Percentiles rank a stretch among this genome's conserved stretches.
Evolutionary conservation across 2,113 vertebrate species (phyloP).

Genomic region (Apodemus sylvaticus): DNA sequence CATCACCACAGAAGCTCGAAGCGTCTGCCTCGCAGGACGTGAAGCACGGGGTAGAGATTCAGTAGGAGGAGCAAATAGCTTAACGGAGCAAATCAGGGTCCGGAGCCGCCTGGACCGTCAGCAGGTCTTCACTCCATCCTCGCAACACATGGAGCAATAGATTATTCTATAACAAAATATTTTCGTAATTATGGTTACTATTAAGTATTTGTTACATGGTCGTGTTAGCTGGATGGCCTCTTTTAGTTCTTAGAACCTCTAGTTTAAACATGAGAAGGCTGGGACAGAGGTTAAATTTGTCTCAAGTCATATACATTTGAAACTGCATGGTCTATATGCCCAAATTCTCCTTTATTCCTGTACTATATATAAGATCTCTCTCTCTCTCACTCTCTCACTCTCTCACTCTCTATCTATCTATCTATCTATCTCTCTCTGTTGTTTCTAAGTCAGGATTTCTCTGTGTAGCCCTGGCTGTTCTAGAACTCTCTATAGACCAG

Average conservation of each 20-base stretch:
- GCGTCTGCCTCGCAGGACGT: not conserved
- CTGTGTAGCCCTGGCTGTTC: too few relatives aligned
- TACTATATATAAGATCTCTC: not conserved
- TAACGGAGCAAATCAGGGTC: not conserved
- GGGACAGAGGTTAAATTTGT: constrained; percentile 17
- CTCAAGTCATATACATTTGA: not conserved
- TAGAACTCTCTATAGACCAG: too few relatives aligned
- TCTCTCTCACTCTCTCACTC: too few relatives aligned
- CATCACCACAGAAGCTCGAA: not conserved
- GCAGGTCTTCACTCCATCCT: not conserved
- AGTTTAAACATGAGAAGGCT: constrained; percentile 13
- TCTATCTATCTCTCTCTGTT: too few relatives aligned
- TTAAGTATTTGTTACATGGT: not conserved
- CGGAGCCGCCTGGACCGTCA: not conserved
- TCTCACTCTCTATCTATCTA: too few relatives aligned
- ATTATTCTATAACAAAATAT: constrained; percentile 8
- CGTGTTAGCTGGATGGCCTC: constrained; percentile 29
- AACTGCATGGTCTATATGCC: not conserved
- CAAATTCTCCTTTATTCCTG: not conserved
- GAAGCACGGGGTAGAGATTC: not conserved
- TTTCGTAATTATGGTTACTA: not conserved
- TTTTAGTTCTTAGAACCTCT: not conserved
- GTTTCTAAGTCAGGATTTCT: too few relatives aligned
- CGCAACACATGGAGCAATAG: not conserved
- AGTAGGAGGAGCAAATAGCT: not conserved